These are phyloP conservation scores for Gobiocypris rarus DNA, from an alignment of 2,113 vertebrate species.

Conservation along the genomic window DNA sequence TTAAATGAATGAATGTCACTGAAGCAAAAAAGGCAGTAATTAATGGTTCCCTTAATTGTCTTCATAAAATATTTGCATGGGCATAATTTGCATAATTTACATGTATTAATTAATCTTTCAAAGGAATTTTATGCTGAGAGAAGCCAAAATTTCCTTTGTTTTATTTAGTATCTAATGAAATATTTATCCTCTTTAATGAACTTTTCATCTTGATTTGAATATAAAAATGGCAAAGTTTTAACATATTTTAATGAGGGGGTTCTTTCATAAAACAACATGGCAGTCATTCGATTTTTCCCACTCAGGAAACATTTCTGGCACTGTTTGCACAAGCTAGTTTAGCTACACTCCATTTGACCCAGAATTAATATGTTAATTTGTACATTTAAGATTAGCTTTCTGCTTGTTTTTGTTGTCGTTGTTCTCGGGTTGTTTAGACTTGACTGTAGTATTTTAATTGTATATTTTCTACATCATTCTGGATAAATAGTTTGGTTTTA, in stretches of 20 bases:
- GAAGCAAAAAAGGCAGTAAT: conserved; percentile 99
- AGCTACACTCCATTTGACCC: conserved; percentile 41
- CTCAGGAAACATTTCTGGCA: conserved; percentile 53
- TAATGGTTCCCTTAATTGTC: conserved; percentile 99
- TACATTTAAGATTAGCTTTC: conserved; percentile 38
- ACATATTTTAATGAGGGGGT: conserved; percentile 79
- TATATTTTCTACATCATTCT: neutral
- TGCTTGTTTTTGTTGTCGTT: conserved; percentile 19
- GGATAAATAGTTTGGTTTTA: neutral
- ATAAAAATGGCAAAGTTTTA: conserved; percentile 95
- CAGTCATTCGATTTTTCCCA: conserved; percentile 58
- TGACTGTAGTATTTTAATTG: neutral
- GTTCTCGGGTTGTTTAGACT: too few species aligned
- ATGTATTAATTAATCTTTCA: conserved; percentile 99
- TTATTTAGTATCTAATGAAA: conserved; percentile 99
- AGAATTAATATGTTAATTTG: conserved; percentile 56
- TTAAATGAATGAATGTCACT: conserved; percentile 99
- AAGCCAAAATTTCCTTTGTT: conserved; percentile 99
- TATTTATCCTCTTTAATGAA: conserved; percentile 99
- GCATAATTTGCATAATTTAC: conserved; percentile 99
- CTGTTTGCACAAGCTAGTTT: conserved; percentile 38
- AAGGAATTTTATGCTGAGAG: conserved; percentile 99
- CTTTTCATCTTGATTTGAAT: conserved; percentile 99
- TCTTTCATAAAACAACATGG: conserved; percentile 67
- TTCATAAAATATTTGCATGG: conserved; percentile 99